Conservation (phyloP, 2,888 invertebrate genomes). For the Machimus atricapillus region DNA sequence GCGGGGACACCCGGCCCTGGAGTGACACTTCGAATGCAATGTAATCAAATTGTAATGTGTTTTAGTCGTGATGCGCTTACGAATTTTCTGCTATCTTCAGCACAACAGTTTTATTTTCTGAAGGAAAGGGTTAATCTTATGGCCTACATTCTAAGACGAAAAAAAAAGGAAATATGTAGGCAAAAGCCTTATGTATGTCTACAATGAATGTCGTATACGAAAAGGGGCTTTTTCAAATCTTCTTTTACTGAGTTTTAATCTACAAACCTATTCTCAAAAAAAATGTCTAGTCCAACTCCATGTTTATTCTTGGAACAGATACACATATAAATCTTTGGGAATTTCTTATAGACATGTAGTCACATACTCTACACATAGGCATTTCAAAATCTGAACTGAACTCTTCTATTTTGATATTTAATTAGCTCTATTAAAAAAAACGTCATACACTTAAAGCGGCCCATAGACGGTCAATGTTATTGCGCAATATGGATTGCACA, state of each 20-base stretch:
- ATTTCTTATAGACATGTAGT: too few relatives aligned
- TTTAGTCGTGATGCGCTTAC: not conserved
- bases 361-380: too few relatives aligned
- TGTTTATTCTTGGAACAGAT: too few relatives aligned
- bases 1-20: not conserved
- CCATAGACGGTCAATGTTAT: too few relatives aligned
- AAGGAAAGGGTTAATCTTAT: not conserved
- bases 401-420: too few relatives aligned
- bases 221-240: not conserved
- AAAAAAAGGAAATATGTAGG: not conserved
- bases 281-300: too few relatives aligned
- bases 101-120: not conserved
- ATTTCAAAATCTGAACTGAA: too few relatives aligned
- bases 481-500: too few relatives aligned
- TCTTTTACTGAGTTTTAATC: not conserved
- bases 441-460: too few relatives aligned
- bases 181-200: not conserved
- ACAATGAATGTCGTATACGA: not conserved
- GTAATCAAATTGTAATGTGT: constrained; percentile 6
- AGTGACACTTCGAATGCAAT: not conserved
- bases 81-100: not conserved
- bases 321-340: too few relatives aligned
- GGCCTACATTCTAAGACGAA: not conserved
- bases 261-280: too few relatives aligned
- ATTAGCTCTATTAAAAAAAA: too few relatives aligned